These are phyloP conservation scores for Sardinella longiceps DNA, from an alignment of 2,797 vertebrate species.

Conservation along the genomic window DNA sequence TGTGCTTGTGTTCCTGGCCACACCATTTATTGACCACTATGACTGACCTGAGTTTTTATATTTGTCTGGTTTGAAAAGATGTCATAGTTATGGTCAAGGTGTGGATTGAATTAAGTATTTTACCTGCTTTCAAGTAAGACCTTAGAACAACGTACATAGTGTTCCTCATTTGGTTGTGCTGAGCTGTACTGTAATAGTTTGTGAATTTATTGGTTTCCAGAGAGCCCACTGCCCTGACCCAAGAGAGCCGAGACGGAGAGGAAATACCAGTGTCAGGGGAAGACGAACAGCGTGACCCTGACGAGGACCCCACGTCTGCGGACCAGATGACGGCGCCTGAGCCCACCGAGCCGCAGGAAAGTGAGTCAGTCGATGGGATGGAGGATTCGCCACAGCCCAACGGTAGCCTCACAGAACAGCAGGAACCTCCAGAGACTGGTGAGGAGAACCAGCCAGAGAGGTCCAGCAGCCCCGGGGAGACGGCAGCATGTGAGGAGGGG, in stretches of 20 bases:
- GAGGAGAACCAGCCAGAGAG: background rate
- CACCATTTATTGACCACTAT: background rate
- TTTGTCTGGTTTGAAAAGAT: background rate
- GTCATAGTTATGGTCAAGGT: background rate
- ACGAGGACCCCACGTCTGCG: background rate
- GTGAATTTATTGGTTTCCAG: background rate
- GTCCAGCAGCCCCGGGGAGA: background rate
- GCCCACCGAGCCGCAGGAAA: background rate
- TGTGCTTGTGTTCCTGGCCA: background rate
- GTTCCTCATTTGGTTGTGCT: background rate
- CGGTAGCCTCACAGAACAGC: background rate
- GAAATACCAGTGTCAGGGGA: conserved; percentile 19
- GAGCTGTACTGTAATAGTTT: background rate
- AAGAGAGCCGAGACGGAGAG: background rate
- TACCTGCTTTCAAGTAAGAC: background rate
- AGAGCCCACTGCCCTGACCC: background rate
- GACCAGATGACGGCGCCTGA: background rate
- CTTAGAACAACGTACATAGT: background rate
- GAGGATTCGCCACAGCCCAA: background rate
- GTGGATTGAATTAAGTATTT: background rate
- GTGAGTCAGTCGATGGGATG: background rate
- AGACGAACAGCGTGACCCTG: background rate
- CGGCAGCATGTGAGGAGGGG: background rate
- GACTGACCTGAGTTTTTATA: background rate
- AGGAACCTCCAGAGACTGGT: background rate